Base-by-base conservation (phyloP, 1,140 invertebrate genomes). In the Hypsibius dujardini region DNA sequence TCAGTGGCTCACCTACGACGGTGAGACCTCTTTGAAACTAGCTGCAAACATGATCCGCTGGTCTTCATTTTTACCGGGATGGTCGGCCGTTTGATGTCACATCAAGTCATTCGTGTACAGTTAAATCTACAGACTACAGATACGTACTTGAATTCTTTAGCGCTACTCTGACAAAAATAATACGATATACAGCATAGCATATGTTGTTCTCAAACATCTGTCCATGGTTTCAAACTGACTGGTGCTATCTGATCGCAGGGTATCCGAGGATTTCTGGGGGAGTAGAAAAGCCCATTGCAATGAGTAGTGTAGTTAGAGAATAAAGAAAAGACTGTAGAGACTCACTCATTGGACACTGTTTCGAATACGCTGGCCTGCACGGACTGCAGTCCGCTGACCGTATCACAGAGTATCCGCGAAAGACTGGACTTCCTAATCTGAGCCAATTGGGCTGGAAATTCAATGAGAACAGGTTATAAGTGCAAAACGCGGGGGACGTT, bases 371-470 rank as follows among this genome's bases (percentile, higher is more conserved):
- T 67, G 12, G 42, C 12, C 45, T 67, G 62, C 7, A 67, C 42
- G 12, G 62, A 67, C 62, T 67, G 62, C 3, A 67, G 12, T 15
- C 62, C 62, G 42, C 12, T 12, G 3, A 67, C 62, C 3, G 62
- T 7, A 67, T 67, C 42, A 45, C 62, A 67, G 3, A 67, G 42
- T 12, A 67, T 67, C 42, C 62, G 62, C 42, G 62, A 12, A 12
- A 67, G 42, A 42, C 12, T 15, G 42, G 42, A 15, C 62, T 67
- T 67, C 62, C 62, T 12, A 15, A 67, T 67, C 45, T 67, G 12
- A 7, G 62, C 62, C 7, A 67, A 42, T 67, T 67, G 62, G 42
- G 62, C 62, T 67, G 62, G 12, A 67, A 42, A 42, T 7, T 67
- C 12, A 42, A 56, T n/a, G n/a, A 7, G n/a, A n/a, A 7, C 7